These are phyloP conservation scores for Choloepus hoffmanni DNA, from an alignment of 2,113 vertebrate genomes.

Conservation along the genomic window DNA sequence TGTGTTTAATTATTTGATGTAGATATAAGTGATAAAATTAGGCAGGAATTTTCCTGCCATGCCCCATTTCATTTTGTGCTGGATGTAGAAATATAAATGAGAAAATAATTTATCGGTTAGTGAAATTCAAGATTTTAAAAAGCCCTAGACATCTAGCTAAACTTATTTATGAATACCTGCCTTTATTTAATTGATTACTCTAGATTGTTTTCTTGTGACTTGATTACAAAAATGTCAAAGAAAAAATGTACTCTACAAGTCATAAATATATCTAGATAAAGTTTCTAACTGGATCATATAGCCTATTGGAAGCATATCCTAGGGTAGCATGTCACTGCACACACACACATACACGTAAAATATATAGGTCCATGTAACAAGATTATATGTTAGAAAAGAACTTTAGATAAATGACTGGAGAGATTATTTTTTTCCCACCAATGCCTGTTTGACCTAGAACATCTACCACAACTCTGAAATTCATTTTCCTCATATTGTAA, in stretches of 20 bases:
- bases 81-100: neutral
- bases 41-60: neutral
- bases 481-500: slow-evolving; percentile 6
- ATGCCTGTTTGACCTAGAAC: neutral
- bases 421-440: neutral
- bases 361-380: neutral
- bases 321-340: neutral
- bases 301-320: neutral
- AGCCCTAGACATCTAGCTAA: neutral
- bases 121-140: neutral
- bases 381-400: neutral
- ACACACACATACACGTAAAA: neutral
- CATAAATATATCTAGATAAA: neutral
- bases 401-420: neutral
- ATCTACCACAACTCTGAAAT: neutral
- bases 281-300: neutral
- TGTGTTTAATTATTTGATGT: neutral
- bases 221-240: neutral
- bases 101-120: neutral
- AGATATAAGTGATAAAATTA: neutral
- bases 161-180: neutral
- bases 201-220: neutral
- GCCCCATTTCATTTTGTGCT: neutral
- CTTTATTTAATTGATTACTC: neutral
- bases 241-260: neutral